Evolutionary conservation across 2,113 vertebrate genomes (phyloP), one percentile per base, ranked within the genome.

Genomic region (Esox niger): DNA sequence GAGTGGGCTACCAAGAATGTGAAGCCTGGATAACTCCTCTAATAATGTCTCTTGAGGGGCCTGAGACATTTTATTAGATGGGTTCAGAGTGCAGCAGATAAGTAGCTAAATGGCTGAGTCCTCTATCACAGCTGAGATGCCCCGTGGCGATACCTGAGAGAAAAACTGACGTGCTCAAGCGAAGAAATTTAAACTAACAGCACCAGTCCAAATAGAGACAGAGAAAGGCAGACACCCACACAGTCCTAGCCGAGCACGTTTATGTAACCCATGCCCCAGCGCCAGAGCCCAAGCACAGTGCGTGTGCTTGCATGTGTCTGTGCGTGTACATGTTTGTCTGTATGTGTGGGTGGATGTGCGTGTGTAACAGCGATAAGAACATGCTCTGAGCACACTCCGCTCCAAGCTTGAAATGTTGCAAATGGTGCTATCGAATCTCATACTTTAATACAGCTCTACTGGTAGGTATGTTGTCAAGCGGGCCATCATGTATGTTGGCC

Each of bases 241-340:
- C 31, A n/a, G 64, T 60, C 64, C 43, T 64, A 52, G 52, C 52
- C n/a, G 21, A 76, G 64, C 60, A 63, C 69, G 64, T 76, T 76
- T 76, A 71, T 68, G 27, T 75, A 75, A 75, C 46, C 30, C 33
- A 15, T n/a, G 54, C 55, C 56, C 69, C 21, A 61, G 59, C 43
- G 8, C 29, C 29, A 30, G 56, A 7, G 29, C 57, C 29, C 26
- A 31, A 15, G 17, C 57, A 59, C 2, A 23, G 59, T 23, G 32
- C 23, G 31, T 23, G 59, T 61, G 26, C 52, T 4, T 49, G 26
- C 49, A 15, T 30, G 43, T 15, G 43, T 30, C 11, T 46, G 62
- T 4, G 5, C 26, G 62, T 46, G 25, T 27, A 27, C 27, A 20
- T 6, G 35, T n/a, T 15, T 27, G 23, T 26, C 11, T 52, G 62